Base-by-base conservation (phyloP, 1,140 invertebrate genomes). In the Lordiphosa collinella region DNA sequence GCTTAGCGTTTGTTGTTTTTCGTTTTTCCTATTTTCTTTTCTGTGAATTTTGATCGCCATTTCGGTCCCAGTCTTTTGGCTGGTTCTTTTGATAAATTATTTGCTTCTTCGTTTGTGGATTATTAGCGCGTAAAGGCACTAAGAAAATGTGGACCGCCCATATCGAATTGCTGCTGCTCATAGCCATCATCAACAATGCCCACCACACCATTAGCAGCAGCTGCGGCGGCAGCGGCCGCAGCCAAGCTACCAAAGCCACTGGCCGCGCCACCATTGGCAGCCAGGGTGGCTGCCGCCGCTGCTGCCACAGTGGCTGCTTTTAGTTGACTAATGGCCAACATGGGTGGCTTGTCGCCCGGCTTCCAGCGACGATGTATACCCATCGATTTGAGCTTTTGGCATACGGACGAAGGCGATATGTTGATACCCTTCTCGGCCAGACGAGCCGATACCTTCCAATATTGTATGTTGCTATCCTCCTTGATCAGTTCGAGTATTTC, bases 401-500 rank as follows among this genome's bases (percentile, higher is more conserved):
- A 88, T n/a, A 88, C 84, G 18, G 87, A 88, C 22, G 86, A 88
- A 9, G 87, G 82, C 43, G 87, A 88, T 52, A 88, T 88, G 41
- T 84, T 72, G 54, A 78, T 88, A 31, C 87, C 87, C 66, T 88
- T 88, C 31, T 88, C 87, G 44, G 87, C 87, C 9, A 88, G 53
- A 3, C 84, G 87, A 3, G 86, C 87, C 31, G 87, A 88, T 18
- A 88, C 82, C 52, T 88, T 88, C 87, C 87, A 88, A 61, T 88
- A 88, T 40, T 88, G 87, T 31, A 88, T 88, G 31, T 88, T 88
- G 60, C 79, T 88, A 40, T 88, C 87, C 69, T 88, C 87, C 49
- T 84, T 85, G 41, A 88, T 88, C 34, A 88, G 63, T 51, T 88
- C 84, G 43, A 88, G 69, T 49, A 88, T 88, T 72, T 88, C 86